A percentile compares a stretch with the other conserved stretches of the same genome.
phyloP scores from a whole-genome alignment of 2,888 invertebrate genomes.

The Hyalella azteca region DNA sequence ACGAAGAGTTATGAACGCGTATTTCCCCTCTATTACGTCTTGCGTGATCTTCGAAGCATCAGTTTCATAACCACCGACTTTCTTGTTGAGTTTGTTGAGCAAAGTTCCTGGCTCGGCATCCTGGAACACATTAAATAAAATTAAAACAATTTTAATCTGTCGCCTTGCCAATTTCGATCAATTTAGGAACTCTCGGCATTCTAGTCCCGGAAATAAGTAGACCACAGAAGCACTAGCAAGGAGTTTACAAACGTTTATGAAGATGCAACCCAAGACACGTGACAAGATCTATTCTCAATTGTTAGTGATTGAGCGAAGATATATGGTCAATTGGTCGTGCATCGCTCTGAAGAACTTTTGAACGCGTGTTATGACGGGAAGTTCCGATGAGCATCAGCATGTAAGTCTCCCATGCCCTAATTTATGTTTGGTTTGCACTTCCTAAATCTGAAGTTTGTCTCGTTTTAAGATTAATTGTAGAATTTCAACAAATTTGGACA shows the following conservation, averaged over 20 bases:
- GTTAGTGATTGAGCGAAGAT: too few species aligned
- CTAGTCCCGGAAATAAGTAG: background rate
- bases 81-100: background rate
- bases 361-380: too few species aligned
- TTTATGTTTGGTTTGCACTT: too few species aligned
- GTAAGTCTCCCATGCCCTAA: too few species aligned
- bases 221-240: background rate
- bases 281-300: background rate
- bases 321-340: too few species aligned
- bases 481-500: too few species aligned
- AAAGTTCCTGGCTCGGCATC: background rate
- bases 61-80: background rate
- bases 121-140: background rate
- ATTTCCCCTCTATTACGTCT: background rate
- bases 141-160: too few species aligned
- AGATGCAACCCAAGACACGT: background rate
- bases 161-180: background rate
- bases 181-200: background rate
- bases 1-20: background rate
- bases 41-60: background rate
- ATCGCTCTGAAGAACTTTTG: too few species aligned
- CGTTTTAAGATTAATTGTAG: too few species aligned
- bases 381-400: too few species aligned
- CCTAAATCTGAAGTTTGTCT: too few species aligned
- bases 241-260: background rate